Evolutionary conservation across 2,797 vertebrate species (phyloP), one percentile per base, ranked within the genome.

Genomic region (Champsocephalus gunnari): DNA sequence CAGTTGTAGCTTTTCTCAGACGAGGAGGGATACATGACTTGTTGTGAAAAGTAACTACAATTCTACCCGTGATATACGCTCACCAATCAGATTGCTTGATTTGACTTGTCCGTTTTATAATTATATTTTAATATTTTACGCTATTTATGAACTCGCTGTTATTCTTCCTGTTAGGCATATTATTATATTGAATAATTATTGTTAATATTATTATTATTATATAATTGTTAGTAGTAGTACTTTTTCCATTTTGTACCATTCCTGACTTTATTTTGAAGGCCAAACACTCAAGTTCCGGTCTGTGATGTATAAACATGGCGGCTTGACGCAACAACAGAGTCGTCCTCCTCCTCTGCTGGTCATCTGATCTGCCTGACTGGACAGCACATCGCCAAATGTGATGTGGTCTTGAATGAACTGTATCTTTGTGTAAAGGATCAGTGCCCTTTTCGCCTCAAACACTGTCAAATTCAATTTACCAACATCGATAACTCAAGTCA

Each of bases 201-300:
- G 0, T 9, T 12, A 28, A 13, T 12, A 0, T 9, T 43, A 41
- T n/a, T n/a, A 0, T 19, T n/a, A 16, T 24, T 14, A 68, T 3
- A 4, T 2, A 10, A 3, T 54, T 51, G 34, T 7, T 7, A 38
- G 34, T 9, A 8, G 34, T 38, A 38, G 34, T 38, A 38, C 34
- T 38, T 38, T 7, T 7, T 5, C 0, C 3, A 16, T 0, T 50
- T 43, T 34, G 1, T 5, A 34, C 16, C 0, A 13, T 1, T 56
- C 5, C 2, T 55, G 0, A 14, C 11, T 77, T 87, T 86, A 84
- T 72, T 84, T 73, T 89, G 80, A 75, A 82, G 28, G 32, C 9
- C 4, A 12, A 24, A 9, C 12, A 10, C 5, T 13, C 1, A 17
- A 54, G 5, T 65, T 69, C 53, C 77, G 1, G 8, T 57, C 2